Percentiles rank a stretch among this genome's conserved stretches.
Conservation (phyloP, 2,888 invertebrate genomes). For the Melikaiella ostensackeni region DNA sequence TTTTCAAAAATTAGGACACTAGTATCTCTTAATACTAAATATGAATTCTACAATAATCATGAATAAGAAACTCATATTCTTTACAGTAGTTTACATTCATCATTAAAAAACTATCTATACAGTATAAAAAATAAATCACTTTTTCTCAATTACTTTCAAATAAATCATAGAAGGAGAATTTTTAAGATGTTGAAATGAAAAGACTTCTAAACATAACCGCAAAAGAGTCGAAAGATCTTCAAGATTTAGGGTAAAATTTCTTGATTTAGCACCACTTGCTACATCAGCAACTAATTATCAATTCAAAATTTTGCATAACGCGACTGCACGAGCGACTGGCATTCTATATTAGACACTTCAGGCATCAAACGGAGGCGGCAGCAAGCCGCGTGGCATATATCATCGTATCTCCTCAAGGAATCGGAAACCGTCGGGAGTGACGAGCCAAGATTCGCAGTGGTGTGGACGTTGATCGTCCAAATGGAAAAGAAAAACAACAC, state of each 20-base stretch:
- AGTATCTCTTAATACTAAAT: too few relatives aligned
- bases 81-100: too few relatives aligned
- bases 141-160: too few relatives aligned
- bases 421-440: conserved; percentile 52
- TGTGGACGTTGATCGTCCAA: conserved; percentile 48
- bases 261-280: not conserved
- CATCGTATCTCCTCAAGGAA: conserved; percentile 52
- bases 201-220: too few relatives aligned
- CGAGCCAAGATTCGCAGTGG: conserved; percentile 46
- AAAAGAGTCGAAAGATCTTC: too few relatives aligned
- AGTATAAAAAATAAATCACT: too few relatives aligned
- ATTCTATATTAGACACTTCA: conserved; percentile 56
- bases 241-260: not conserved
- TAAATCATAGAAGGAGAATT: too few relatives aligned
- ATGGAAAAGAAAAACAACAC: conserved; percentile 43
- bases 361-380: conserved; percentile 46
- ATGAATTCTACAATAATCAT: too few relatives aligned
- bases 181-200: too few relatives aligned
- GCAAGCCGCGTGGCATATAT: conserved; percentile 55
- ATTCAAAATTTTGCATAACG: not conserved
- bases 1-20: too few relatives aligned
- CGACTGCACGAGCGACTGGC: conserved; percentile 6
- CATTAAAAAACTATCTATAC: too few relatives aligned
- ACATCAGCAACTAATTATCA: not conserved
- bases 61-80: too few relatives aligned